phyloP scores from a whole-genome alignment of 2,797 vertebrate genomes.

The Dromococcyx pavoninus region DNA sequence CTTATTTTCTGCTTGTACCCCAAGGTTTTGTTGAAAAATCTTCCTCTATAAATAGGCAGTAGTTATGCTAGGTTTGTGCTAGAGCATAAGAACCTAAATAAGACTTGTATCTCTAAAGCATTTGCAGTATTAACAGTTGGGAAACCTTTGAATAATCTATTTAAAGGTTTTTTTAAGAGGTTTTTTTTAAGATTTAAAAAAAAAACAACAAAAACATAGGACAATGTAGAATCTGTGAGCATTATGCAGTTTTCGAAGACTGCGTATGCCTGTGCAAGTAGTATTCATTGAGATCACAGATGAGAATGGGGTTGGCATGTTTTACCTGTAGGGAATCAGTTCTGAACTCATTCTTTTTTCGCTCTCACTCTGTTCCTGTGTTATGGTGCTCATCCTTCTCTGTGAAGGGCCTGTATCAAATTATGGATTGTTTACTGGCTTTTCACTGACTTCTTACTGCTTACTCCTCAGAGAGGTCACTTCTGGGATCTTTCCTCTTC shows the following conservation, averaged over 20 bases:
- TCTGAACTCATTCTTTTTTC: background rate
- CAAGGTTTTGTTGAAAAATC: background rate
- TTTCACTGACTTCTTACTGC: background rate
- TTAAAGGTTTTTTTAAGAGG: too few relatives aligned
- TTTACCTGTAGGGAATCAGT: background rate
- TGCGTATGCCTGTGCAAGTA: background rate
- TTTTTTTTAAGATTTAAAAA: too few relatives aligned
- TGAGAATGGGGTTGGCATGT: background rate
- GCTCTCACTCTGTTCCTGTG: background rate
- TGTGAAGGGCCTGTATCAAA: background rate
- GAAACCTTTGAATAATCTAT: background rate
- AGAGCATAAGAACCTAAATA: background rate
- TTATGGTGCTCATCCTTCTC: background rate
- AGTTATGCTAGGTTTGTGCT: background rate
- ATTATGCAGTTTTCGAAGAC: background rate
- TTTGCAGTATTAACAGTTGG: background rate
- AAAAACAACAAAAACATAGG: too few relatives aligned
- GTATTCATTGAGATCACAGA: background rate
- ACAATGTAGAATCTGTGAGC: background rate
- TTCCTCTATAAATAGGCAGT: background rate
- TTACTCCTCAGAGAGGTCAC: background rate
- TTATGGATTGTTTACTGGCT: slow-evolving; percentile 12
- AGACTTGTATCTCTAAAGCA: background rate
- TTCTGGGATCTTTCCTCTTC: background rate
- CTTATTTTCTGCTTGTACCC: background rate